Evolutionary conservation across 2,113 vertebrate species (phyloP), one percentile per base, ranked within the genome.

Genomic region (Castor canadensis): DNA sequence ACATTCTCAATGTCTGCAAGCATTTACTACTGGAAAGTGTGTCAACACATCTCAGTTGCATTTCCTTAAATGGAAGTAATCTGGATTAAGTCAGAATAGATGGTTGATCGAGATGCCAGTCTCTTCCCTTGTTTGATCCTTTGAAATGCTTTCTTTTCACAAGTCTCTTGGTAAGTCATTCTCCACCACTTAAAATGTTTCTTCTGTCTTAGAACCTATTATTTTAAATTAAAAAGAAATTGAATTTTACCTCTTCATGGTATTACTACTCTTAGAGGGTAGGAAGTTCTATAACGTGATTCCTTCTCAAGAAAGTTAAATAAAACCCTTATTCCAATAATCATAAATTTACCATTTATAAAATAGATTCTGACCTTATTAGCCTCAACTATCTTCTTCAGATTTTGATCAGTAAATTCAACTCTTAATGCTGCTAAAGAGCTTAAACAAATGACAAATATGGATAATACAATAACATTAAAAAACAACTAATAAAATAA

Each of bases 361-460:
- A 98, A 98, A 98, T 93, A 95, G 80, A 77, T 97, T 96, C 52
- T 98, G 95, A 98, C 94, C 96, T 97, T 97, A 91, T 97, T 82
- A 95, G 79, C 40, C 20, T 97, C 56, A 94, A 96, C 60, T 47
- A 76, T 96, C 92, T 96, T 95, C 95, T 97, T 97, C 93, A 91
- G 96, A 97, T 97, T 96, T 87, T 95, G 94, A 97, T 97, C 96
- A 93, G 97, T 97, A 97, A 97, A 97, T 97, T 97, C 64, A 97
- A 95, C 96, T 96, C 73, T 91, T 97, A 95, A 95, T 2, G 3
- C 69, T 94, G 4, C n/a, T 83, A 80, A 97, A 97, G 13, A 47
- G 32, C 20, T 85, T 88, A 95, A 71, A 91, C 11, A 45, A 82
- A 82, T 43, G 2, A 81, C 26, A 60, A 81, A 40, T 81, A 19